Evolutionary conservation across 1,140 invertebrate genomes (phyloP), one percentile per base, ranked within the genome.

Genomic region (Drosophila virilis): DNA sequence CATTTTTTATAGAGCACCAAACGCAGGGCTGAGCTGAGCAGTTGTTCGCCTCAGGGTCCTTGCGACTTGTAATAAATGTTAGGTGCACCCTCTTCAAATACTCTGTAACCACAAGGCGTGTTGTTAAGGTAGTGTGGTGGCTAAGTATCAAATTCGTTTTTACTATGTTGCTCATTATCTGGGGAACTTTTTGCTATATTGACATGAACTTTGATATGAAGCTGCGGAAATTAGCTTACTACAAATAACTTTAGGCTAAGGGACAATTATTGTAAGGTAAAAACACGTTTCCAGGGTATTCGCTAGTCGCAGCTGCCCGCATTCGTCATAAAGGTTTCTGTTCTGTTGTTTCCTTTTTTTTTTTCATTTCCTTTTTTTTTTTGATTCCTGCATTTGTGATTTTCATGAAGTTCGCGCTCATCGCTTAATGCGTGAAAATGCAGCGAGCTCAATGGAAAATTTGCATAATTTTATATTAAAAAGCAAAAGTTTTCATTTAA

Each of bases 401-500:
- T 50, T 57, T 52, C 58, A 22, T 37, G 15, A 54, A 55, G 35
- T 74, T 77, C 50, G 7, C 67, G 51, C 48, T 43, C 17, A 37
- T 50, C 58, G 67, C 38, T 38, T 66, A 67, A 66, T 70, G 74
- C 73, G 52, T 55, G 57, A 54, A 74, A 76, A 74, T 72, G 70
- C 66, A 78, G 15, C 54, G 22, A 61, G 71, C 57, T 48, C 57
- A 59, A 52, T 22, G n/a, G 38, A 17, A 74, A 71, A 88, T 89
- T 88, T 88, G 69, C 83, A 88, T 88, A 88, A 86, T 83, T 83
- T 88, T 57, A 68, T 69, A 89, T 89, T 83, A 89, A 83, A 77
- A 65, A 69, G 71, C 73, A 78, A 38, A 78, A 79, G 65, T 89
- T 86, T 86, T 71, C 72, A 86, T 83, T 89, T 74, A 66, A 28